Base-by-base conservation (phyloP, 2,797 vertebrate genomes). In the Craterocephalus amniculus region DNA sequence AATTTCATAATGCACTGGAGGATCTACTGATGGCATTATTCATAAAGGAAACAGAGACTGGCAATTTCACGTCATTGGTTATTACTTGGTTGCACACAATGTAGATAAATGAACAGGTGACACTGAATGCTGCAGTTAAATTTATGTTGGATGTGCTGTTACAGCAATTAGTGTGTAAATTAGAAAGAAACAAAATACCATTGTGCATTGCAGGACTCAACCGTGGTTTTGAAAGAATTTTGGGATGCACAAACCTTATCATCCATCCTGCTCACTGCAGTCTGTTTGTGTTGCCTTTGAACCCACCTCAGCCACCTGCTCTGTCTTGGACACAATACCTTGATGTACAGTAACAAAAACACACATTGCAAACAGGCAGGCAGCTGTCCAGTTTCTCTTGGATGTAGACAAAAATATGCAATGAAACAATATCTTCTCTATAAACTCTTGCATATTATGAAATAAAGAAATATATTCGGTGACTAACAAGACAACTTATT, bases 41-140 rank as follows among this genome's bases (percentile, higher is more conserved):
- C 55, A 57, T n/a, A 43, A 45, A 63, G 38, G 73, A 65, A 69
- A 68, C 48, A 58, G 34, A 64, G 59, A 77, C 27, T 69, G 55
- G 67, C 56, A 34, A 63, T 54, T 32, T 29, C n/a, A 40, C 49
- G 49, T 67, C 45, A 24, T 55, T 56, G 40, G 70, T 51, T 45
- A 35, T 6, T 38, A 24, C 4, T 43, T 55, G 5, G 7, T 55
- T 10, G 27, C 27, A 27, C 7, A 9, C 16, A 18, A 31, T 14
- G 7, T 7, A 18, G 7, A 31, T 18, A 16, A 31, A 55, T 55
- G 4, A 29, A 29, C 26, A 29, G 16, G 51, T 14, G 51, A 54
- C 26, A 54, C 16, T 54, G 27, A 52, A 54, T 13, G 29, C 14
- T 6, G 52, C 14, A 29, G 52, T 29, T 55, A 16, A 54, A 16